These are phyloP conservation scores for Thunnus maccoyii DNA, from an alignment of 2,113 vertebrate genomes.

Conservation along the genomic window DNA sequence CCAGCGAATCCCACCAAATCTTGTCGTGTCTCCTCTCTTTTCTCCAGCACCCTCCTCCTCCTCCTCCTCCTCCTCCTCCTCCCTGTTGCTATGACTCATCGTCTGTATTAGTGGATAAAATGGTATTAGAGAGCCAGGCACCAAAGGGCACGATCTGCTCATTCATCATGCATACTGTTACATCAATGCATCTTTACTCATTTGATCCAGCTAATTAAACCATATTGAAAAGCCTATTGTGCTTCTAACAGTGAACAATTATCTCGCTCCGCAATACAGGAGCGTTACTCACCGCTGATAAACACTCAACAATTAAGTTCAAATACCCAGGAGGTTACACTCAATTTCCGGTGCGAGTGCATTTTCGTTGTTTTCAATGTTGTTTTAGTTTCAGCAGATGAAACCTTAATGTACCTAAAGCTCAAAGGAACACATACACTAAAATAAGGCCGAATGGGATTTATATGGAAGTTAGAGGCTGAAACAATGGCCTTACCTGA, in stretches of 20 bases:
- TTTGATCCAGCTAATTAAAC: conserved; percentile 79
- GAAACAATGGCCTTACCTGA: conserved; percentile 32
- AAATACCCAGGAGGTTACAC: conserved; percentile 57
- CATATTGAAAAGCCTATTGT: conserved; percentile 69
- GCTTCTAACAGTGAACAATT: conserved; percentile 58
- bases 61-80: conserved; percentile 19
- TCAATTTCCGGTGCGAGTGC: conserved; percentile 53
- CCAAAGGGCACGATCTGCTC: conserved; percentile 74
- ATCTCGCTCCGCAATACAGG: conserved; percentile 48
- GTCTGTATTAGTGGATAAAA: conserved; percentile 71
- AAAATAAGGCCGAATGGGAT: conserved; percentile 24
- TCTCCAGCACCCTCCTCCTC: conserved; percentile 14
- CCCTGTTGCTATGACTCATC: conserved; percentile 76
- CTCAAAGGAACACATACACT: conserved; percentile 9
- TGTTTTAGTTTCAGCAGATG: conserved; percentile 57
- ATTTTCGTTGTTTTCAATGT: conserved; percentile 48
- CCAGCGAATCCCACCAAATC: conserved; percentile 52
- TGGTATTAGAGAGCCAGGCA: conserved; percentile 64
- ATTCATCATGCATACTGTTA: conserved; percentile 77
- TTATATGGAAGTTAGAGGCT: conserved; percentile 20
- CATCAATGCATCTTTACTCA: conserved; percentile 69
- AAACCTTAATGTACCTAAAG: conserved; percentile 47
- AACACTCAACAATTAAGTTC: conserved; percentile 65
- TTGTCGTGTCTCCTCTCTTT: conserved; percentile 52
- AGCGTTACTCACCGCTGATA: conserved; percentile 60